phyloP scores from a whole-genome alignment of 2,113 vertebrate genomes.

The Rhynchomys soricoides region DNA sequence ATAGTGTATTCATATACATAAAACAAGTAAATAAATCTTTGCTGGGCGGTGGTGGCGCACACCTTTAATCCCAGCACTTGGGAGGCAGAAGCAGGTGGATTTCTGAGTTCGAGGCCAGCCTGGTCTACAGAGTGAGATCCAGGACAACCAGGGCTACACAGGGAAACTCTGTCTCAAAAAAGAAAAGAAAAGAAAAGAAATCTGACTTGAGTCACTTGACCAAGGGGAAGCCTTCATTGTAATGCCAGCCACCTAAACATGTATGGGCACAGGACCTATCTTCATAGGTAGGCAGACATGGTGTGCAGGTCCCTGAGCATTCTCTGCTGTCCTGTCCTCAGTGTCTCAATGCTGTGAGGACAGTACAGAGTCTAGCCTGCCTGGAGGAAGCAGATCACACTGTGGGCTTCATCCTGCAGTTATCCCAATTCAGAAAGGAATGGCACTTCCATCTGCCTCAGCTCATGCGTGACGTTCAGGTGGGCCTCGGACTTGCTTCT shows the following conservation, averaged over 20 bases:
- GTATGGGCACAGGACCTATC: neutral
- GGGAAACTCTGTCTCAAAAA: too few species aligned
- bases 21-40: too few species aligned
- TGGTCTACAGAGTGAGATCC: too few species aligned
- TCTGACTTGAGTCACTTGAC: too few species aligned
- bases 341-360: conserved; percentile 96
- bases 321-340: conserved; percentile 65
- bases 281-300: neutral
- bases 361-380: conserved; percentile 95
- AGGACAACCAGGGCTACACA: too few species aligned
- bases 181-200: too few species aligned
- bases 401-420: conserved; percentile 97
- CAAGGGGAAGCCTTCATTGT: neutral
- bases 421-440: conserved; percentile 96
- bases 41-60: too few species aligned
- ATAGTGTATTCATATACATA: too few species aligned
- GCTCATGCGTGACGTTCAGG: conserved; percentile 95
- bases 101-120: too few species aligned
- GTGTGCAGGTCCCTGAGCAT: neutral
- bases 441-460: conserved; percentile 98
- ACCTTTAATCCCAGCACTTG: too few species aligned
- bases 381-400: conserved; percentile 98
- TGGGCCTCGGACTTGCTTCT: neutral
- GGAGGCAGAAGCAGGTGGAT: too few species aligned
- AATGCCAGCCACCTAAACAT: neutral